Evolutionary conservation across 2,888 invertebrate genomes (phyloP).

Genomic region (Ypsolopha sequella): DNA sequence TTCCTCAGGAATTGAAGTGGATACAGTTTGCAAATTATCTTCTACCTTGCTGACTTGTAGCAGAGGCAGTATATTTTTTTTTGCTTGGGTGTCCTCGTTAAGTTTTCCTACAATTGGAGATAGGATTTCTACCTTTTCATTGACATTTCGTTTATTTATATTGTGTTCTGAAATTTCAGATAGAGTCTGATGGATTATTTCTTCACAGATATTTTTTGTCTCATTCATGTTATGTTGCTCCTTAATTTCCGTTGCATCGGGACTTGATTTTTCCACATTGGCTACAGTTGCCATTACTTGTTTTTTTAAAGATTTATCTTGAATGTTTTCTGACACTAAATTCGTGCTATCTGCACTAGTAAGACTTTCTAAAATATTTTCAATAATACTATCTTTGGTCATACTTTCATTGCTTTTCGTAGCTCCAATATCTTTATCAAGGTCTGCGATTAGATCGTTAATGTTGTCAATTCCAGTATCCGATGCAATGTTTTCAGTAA

Average conservation of each 20-base stretch:
- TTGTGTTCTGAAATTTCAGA: too few relatives aligned
- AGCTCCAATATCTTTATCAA: conserved; percentile 27
- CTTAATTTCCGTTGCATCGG: too few relatives aligned
- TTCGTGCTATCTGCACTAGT: not conserved
- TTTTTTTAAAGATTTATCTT: conserved; percentile 15
- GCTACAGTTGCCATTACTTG: conserved; percentile 18
- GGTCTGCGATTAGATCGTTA: conserved; percentile 44
- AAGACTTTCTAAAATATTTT: conserved; percentile 1
- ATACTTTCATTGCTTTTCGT: conserved; percentile 13
- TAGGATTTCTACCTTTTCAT: too few relatives aligned
- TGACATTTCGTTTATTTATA: too few relatives aligned
- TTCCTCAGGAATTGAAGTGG: conserved; percentile 28
- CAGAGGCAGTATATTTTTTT: conserved; percentile 2
- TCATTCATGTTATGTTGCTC: too few relatives aligned
- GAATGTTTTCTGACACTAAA: conserved; percentile 7
- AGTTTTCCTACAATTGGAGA: too few relatives aligned
- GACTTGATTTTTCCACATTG: too few relatives aligned
- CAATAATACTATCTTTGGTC: not conserved
- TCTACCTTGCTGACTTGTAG: conserved; percentile 5
- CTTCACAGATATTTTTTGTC: too few relatives aligned
- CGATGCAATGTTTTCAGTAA: conserved; percentile 38
- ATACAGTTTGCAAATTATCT: conserved; percentile 4
- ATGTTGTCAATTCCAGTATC: conserved; percentile 48
- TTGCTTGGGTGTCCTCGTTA: not conserved
- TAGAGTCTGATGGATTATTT: too few relatives aligned